Percentiles rank a stretch among this genome's conserved stretches.
Evolutionary conservation across 2,888 invertebrate species (phyloP).

Genomic region (Cephus rjabovi): DNA sequence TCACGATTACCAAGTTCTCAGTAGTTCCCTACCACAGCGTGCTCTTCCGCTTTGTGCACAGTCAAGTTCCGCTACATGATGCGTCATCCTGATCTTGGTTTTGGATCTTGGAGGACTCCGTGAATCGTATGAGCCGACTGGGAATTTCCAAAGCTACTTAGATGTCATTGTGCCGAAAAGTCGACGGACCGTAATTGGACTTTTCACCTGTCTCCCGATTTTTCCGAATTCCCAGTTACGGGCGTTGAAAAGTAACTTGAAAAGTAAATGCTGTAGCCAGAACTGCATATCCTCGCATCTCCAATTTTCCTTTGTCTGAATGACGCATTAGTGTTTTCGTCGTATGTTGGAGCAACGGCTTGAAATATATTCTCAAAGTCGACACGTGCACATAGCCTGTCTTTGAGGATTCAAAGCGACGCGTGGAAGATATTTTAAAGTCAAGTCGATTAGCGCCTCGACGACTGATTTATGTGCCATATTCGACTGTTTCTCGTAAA

Average conservation of each 20-base stretch:
- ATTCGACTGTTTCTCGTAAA: not conserved
- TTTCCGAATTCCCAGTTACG: no score
- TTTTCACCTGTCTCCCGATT: not conserved
- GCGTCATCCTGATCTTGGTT: not conserved
- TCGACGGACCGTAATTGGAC: not conserved
- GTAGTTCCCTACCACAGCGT: not conserved
- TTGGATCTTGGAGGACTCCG: no score
- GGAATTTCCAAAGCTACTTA: not conserved
- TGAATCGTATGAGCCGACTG: no score
- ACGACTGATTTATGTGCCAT: not conserved
- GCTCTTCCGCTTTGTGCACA: not conserved
- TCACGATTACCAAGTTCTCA: not conserved
- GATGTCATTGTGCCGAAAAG: not conserved
- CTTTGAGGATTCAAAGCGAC: conserved; percentile 57
- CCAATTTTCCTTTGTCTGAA: not conserved
- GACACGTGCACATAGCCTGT: not conserved
- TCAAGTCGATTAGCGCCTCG: not conserved
- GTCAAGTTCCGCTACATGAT: not conserved
- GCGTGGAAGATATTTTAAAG: conserved; percentile 34
- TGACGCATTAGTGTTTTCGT: not conserved
- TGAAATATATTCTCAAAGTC: not conserved
- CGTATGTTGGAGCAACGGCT: not conserved
- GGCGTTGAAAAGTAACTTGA: no score
- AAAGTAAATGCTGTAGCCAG: no score
- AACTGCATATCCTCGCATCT: not conserved